phyloP scores from a whole-genome alignment of 2,888 invertebrate genomes.

The Mermis nigrescens region DNA sequence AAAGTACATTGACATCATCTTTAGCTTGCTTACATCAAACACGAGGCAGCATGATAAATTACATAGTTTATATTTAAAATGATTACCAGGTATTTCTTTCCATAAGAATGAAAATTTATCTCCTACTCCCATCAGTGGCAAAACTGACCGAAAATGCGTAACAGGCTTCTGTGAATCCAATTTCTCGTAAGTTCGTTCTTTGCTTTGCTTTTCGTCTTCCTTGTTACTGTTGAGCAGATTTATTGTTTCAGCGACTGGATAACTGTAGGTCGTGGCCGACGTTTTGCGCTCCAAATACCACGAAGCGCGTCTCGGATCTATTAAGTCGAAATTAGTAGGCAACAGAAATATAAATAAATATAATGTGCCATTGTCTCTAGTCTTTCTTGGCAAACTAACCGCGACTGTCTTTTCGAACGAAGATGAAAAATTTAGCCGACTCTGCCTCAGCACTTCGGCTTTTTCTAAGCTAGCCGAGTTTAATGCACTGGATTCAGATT shows the following conservation, averaged over 20 bases:
- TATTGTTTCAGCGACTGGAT: conserved; percentile 26
- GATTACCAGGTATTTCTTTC: conserved; percentile 27
- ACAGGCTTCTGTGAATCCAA: too few relatives aligned
- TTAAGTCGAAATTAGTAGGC: conserved; percentile 24
- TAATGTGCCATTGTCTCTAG: conserved; percentile 62
- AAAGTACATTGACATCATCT: neutral
- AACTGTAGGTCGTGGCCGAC: conserved; percentile 24
- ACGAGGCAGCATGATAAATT: neutral
- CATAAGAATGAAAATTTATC: conserved; percentile 28
- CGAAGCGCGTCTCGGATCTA: conserved; percentile 16
- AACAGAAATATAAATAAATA: conserved; percentile 54
- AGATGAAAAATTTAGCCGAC: neutral
- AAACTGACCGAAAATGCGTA: conserved; percentile 28
- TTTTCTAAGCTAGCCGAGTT: neutral
- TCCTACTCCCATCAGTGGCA: conserved; percentile 29
- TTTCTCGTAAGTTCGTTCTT: neutral
- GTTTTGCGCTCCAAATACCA: neutral
- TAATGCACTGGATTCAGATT: neutral
- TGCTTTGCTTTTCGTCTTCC: neutral
- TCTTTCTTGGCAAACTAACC: conserved; percentile 51
- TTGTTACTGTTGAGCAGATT: neutral
- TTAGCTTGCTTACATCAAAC: neutral
- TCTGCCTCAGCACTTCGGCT: neutral
- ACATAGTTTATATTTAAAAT: neutral
- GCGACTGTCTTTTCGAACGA: conserved; percentile 32